Conservation (phyloP, 2,888 invertebrate genomes). For the Galerucella calmariensis region DNA sequence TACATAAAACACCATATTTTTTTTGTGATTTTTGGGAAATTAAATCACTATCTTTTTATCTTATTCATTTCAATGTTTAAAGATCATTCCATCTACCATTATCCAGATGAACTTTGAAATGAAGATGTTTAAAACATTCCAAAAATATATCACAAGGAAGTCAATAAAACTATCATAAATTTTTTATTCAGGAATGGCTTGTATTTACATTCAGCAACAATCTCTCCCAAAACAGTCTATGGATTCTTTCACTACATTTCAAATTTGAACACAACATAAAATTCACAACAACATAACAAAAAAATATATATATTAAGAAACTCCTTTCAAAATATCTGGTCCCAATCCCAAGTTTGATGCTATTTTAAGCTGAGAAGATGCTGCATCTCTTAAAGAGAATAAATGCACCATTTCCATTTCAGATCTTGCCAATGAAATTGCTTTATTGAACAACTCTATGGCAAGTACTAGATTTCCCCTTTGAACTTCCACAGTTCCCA, state of each 20-base stretch:
- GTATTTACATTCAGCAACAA: slow-evolving; percentile 42
- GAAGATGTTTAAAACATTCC: too few relatives aligned
- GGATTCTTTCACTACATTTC: slow-evolving; percentile 20
- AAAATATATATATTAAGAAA: slow-evolving; percentile 36
- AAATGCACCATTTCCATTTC: slow-evolving; percentile 91
- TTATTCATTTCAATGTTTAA: too few relatives aligned
- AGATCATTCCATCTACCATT: too few relatives aligned
- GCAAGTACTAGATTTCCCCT: slow-evolving; percentile 85
- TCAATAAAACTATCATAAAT: slow-evolving; percentile 16
- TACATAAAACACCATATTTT: too few relatives aligned
- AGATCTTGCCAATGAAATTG: slow-evolving; percentile 85
- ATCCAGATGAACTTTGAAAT: too few relatives aligned
- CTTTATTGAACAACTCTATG: slow-evolving; percentile 88
- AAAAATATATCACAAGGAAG: not conserved
- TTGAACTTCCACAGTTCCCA: slow-evolving; percentile 95
- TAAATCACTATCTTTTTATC: too few relatives aligned
- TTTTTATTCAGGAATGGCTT: slow-evolving; percentile 44
- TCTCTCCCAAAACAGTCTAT: slow-evolving; percentile 23
- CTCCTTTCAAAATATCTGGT: slow-evolving; percentile 49
- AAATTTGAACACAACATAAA: slow-evolving; percentile 25
- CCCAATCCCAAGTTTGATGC: slow-evolving; percentile 76
- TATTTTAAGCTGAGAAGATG: slow-evolving; percentile 87
- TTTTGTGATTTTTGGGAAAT: too few relatives aligned
- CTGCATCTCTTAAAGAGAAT: slow-evolving; percentile 89
- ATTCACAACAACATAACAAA: slow-evolving; percentile 14